Evolutionary conservation across 2,113 vertebrate species (phyloP).

Genomic region (Muntiacus muntjak): DNA sequence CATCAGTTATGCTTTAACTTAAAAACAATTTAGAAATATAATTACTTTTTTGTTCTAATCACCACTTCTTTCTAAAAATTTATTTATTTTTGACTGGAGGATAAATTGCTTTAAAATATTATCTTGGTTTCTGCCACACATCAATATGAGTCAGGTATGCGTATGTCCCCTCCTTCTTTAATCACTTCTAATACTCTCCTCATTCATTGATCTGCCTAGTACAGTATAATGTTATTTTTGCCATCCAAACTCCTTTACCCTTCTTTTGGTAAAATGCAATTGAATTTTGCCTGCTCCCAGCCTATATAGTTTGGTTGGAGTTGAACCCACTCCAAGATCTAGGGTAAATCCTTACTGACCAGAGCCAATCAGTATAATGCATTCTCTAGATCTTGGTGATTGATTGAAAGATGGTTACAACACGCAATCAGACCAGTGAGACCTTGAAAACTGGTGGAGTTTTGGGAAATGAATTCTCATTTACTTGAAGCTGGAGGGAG

Average conservation of each 20-base stretch:
- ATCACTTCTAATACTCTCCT: not conserved
- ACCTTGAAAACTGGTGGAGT: not conserved
- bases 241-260: not conserved
- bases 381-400: not conserved
- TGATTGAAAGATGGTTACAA: not conserved
- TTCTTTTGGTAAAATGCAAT: not conserved
- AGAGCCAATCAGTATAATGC: not conserved
- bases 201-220: not conserved
- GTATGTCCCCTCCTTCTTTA: not conserved
- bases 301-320: not conserved
- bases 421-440: not conserved
- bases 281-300: not conserved
- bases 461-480: not conserved
- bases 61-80: not conserved
- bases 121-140: not conserved
- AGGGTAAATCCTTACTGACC: not conserved
- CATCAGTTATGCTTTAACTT: not conserved
- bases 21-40: not conserved
- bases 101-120: not conserved
- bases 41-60: not conserved
- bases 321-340: not conserved
- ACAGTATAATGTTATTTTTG: not conserved
- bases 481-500: not conserved
- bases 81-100: not conserved
- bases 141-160: not conserved